These are phyloP conservation scores for Oreamnos americanus DNA, from an alignment of 2,113 vertebrate species.

Conservation along the genomic window DNA sequence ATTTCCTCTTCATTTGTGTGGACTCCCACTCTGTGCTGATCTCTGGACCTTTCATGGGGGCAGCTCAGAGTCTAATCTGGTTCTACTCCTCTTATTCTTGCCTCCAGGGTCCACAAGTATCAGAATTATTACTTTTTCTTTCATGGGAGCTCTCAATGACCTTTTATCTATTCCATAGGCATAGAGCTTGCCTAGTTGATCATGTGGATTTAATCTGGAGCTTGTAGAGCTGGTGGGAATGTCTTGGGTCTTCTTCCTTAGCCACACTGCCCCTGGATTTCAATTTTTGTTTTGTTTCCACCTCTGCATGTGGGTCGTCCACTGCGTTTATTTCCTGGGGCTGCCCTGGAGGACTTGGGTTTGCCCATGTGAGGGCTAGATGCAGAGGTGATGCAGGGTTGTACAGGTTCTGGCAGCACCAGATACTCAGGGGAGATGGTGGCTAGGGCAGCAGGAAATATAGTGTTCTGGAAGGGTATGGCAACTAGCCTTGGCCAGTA, in stretches of 20 bases:
- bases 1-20: too few relatives aligned
- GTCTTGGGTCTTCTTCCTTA: neutral
- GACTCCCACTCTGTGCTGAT: neutral
- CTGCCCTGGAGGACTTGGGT: neutral
- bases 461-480: neutral
- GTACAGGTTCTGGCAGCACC: neutral
- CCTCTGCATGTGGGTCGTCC: neutral
- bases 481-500: neutral
- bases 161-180: neutral
- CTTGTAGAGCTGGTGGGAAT: neutral
- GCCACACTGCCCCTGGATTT: neutral
- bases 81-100: too few relatives aligned
- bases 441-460: neutral
- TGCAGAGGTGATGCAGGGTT: neutral
- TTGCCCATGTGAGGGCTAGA: neutral
- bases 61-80: neutral
- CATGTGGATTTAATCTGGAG: neutral
- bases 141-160: neutral
- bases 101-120: neutral
- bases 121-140: neutral
- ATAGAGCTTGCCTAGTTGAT: neutral
- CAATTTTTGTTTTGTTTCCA: neutral
- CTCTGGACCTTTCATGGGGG: neutral
- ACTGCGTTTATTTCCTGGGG: neutral
- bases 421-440: neutral